Conservation (phyloP, 2,888 invertebrate species). For the Conops quadrifasciatus region DNA sequence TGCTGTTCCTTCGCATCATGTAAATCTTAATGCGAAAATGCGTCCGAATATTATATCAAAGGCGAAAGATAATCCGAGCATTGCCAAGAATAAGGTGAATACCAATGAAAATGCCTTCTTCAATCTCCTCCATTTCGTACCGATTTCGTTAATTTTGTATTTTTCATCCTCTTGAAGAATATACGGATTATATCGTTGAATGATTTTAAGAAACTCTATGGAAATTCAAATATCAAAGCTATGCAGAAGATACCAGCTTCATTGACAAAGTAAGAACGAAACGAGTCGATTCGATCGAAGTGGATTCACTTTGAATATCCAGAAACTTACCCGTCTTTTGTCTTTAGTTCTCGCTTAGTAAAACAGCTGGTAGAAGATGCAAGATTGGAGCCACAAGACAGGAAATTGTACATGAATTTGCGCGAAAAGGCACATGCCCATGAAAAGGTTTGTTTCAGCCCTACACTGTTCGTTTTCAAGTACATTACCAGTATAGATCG, state of each 20-base stretch:
- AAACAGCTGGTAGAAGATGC: constrained; percentile 46
- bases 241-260: constrained; percentile 58
- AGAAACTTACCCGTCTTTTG: constrained; percentile 1
- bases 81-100: constrained; percentile 44
- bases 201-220: constrained; percentile 62
- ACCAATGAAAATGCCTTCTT: neutral
- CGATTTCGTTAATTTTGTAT: neutral
- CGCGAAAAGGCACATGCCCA: constrained; percentile 49
- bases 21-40: constrained; percentile 40
- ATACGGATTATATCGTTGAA: constrained; percentile 63
- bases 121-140: too few species aligned
- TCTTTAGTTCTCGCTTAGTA: constrained; percentile 54
- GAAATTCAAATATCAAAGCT: constrained; percentile 54
- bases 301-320: too few species aligned
- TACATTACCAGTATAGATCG: neutral
- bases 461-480: neutral
- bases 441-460: constrained; percentile 48
- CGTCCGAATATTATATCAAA: constrained; percentile 49
- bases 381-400: constrained; percentile 42
- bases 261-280: constrained; percentile 52
- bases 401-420: constrained; percentile 52
- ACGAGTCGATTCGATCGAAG: neutral
- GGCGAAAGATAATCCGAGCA: constrained; percentile 44
- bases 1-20: constrained; percentile 20
- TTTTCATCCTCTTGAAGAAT: constrained; percentile 50